Conservation (phyloP, 35 echinoderm and acorn worm genomes). For the Ophiothrix spiculata region DNA sequence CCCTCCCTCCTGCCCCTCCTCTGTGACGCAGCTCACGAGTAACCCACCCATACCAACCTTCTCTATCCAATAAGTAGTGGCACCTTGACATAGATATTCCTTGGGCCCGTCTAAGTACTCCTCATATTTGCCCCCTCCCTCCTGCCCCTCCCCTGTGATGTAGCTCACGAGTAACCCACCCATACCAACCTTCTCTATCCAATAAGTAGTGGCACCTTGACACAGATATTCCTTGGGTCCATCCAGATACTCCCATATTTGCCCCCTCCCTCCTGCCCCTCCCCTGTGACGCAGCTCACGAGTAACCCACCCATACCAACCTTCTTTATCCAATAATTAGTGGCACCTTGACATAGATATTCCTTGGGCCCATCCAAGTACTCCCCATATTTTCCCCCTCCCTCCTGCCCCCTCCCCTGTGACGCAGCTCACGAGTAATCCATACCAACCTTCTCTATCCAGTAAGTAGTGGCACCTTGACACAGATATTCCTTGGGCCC, state of each 20-base stretch:
- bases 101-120: background rate
- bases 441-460: background rate
- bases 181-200: background rate
- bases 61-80: background rate
- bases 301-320: no score
- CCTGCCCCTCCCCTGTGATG: no score
- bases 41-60: no score
- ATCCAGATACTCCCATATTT: conserved; percentile 12
- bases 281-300: no score
- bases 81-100: background rate
- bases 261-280: no score
- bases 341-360: background rate
- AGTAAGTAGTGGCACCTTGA: background rate
- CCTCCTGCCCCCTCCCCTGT: no score
- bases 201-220: background rate
- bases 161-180: no score
- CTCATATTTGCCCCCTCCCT: background rate
- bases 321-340: background rate
- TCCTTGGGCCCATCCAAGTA: background rate
- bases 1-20: no score
- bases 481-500: background rate
- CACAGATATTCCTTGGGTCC: background rate
- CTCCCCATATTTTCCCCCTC: background rate
- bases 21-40: no score
- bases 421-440: no score